Conservation (phyloP, 2,888 invertebrate species). For the Caenorhabditis wallacei region DNA sequence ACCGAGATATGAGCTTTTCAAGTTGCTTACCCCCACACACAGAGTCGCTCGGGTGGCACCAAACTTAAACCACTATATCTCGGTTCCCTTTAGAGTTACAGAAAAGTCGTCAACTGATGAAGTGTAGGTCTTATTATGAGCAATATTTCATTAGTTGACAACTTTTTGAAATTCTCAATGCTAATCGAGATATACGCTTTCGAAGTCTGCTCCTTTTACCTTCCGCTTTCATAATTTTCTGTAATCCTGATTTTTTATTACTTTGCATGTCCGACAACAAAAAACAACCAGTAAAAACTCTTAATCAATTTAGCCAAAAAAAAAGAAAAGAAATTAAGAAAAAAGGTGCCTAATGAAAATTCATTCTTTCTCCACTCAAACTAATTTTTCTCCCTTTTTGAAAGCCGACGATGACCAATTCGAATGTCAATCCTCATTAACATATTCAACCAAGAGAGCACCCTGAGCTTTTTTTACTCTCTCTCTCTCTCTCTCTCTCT, state of each 20-base stretch:
- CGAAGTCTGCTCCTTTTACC: too few relatives aligned
- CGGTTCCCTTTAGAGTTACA: too few relatives aligned
- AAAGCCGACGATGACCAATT: slow-evolving; percentile 41
- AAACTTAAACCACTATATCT: too few relatives aligned
- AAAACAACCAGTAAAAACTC: slow-evolving; percentile 4
- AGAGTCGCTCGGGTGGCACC: too few relatives aligned
- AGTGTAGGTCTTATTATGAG: too few relatives aligned
- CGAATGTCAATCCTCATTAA: slow-evolving; percentile 61
- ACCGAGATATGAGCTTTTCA: too few relatives aligned
- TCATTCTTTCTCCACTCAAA: slow-evolving; percentile 29
- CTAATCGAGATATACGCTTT: too few relatives aligned
- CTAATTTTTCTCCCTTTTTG: slow-evolving; percentile 8
- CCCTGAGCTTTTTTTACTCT: slow-evolving; percentile 46
- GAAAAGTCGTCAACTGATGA: too few relatives aligned
- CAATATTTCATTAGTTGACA: too few relatives aligned
- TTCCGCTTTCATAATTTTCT: not conserved
- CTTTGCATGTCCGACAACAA: slow-evolving; percentile 1
- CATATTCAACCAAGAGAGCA: slow-evolving; percentile 54
- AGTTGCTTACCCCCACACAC: too few relatives aligned
- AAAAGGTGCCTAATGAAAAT: slow-evolving; percentile 48
- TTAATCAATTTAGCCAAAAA: slow-evolving; percentile 41
- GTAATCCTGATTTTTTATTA: slow-evolving; percentile 10
- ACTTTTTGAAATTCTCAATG: too few relatives aligned
- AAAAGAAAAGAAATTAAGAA: slow-evolving; percentile 2
- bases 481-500: too few relatives aligned